A percentile compares a stretch with the other conserved stretches of the same genome.
These are phyloP conservation scores for Trypoxylus dichotomus DNA, from an alignment of 1,140 invertebrate genomes.

Conservation along the genomic window DNA sequence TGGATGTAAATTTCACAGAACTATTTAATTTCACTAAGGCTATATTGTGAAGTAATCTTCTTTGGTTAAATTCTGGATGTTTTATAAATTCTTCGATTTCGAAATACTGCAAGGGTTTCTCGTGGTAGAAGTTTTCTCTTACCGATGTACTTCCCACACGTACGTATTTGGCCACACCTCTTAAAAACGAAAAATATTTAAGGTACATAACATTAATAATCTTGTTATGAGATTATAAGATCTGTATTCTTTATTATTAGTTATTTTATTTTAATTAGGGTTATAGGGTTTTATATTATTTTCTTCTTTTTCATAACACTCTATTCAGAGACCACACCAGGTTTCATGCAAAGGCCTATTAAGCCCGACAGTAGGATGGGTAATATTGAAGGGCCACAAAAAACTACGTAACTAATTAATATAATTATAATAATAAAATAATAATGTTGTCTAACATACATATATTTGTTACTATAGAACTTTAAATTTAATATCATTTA, in stretches of 20 bases:
- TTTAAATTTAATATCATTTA: too few relatives aligned
- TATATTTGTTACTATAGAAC: too few relatives aligned
- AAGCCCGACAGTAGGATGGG: too few relatives aligned
- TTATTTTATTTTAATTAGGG: too few relatives aligned
- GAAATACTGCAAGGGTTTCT: background rate
- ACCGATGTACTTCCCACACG: background rate
- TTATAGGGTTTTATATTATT: too few relatives aligned
- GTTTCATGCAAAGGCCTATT: too few relatives aligned
- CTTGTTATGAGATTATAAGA: background rate
- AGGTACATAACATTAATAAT: background rate
- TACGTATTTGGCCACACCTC: background rate
- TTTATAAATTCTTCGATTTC: background rate
- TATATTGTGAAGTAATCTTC: background rate
- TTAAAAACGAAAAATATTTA: background rate
- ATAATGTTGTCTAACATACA: too few relatives aligned
- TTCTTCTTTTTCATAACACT: too few relatives aligned
- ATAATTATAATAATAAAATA: too few relatives aligned
- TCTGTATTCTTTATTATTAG: background rate
- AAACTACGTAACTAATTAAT: too few relatives aligned
- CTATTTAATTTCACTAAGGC: background rate
- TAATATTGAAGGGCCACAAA: too few relatives aligned
- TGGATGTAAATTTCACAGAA: background rate
- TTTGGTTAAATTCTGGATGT: background rate
- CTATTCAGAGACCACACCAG: too few relatives aligned
- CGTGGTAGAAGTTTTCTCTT: conserved; percentile 11